phyloP scores from a whole-genome alignment of 2,888 invertebrate genomes.

The Hydrotaea cyrtoneurina region DNA sequence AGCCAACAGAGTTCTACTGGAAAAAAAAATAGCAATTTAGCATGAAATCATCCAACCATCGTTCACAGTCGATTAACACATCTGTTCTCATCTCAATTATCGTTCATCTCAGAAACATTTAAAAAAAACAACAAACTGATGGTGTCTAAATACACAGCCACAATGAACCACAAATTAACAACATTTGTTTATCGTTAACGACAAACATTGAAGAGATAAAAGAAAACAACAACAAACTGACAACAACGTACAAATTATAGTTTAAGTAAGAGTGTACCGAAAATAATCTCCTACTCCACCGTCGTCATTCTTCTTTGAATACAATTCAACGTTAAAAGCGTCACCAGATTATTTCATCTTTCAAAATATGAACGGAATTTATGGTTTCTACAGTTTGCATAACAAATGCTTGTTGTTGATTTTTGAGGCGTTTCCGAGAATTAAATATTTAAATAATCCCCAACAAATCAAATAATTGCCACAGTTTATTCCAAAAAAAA shows the following conservation, averaged over 20 bases:
- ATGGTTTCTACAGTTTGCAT: neutral
- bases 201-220: too few relatives aligned
- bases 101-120: neutral
- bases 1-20: too few relatives aligned
- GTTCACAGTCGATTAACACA: neutral
- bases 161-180: neutral
- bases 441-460: neutral
- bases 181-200: neutral
- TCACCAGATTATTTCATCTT: conserved; percentile 4
- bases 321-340: neutral
- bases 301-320: neutral
- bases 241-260: conserved; percentile 3
- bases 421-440: neutral
- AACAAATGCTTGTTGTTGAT: neutral
- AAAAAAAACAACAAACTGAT: neutral
- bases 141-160: neutral
- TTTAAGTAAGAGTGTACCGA: neutral
- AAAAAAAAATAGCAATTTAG: neutral
- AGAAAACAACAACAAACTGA: neutral
- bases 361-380: conserved; percentile 4
- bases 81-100: neutral
- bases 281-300: neutral
- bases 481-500: neutral
- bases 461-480: neutral
- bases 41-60: neutral